Percentiles rank a stretch among this genome's conserved stretches.
phyloP scores from a whole-genome alignment of 2,888 invertebrate genomes.

The Antheraea assamensis region DNA sequence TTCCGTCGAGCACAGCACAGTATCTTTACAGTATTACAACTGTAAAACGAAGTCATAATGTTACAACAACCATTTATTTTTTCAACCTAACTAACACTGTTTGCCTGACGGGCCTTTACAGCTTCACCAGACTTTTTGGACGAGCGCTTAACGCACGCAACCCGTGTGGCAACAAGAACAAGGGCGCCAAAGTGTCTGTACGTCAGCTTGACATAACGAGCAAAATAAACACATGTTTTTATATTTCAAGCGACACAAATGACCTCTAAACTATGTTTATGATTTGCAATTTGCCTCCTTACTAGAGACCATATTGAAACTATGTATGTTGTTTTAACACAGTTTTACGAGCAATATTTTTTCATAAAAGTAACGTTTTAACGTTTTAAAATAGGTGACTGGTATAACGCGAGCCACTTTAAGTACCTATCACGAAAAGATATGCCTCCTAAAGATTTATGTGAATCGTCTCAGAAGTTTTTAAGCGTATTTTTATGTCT shows the following conservation, averaged over 20 bases:
- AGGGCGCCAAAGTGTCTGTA: too few relatives aligned
- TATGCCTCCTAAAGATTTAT: slow-evolving; percentile 44
- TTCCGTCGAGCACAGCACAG: neutral
- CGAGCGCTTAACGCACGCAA: too few relatives aligned
- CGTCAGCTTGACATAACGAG: too few relatives aligned
- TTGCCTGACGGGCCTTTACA: too few relatives aligned
- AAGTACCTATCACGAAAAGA: slow-evolving; percentile 36
- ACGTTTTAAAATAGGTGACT: slow-evolving; percentile 17
- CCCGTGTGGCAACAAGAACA: too few relatives aligned
- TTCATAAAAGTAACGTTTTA: slow-evolving; percentile 17
- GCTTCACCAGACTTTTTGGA: too few relatives aligned
- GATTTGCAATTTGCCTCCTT: slow-evolving; percentile 4
- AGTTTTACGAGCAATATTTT: slow-evolving; percentile 14
- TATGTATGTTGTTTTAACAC: slow-evolving; percentile 5
- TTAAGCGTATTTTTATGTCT: slow-evolving; percentile 45
- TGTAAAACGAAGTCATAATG: too few relatives aligned
- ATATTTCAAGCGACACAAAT: neutral
- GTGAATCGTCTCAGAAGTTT: slow-evolving; percentile 26
- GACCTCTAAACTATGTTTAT: neutral
- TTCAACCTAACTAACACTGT: too few relatives aligned
- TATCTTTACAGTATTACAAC: too few relatives aligned
- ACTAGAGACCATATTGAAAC: neutral
- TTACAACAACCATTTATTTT: too few relatives aligned
- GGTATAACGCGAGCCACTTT: slow-evolving; percentile 30
- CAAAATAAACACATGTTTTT: too few relatives aligned